phyloP scores from a whole-genome alignment of 2,113 vertebrate genomes.

The Asarcornis scutulata region DNA sequence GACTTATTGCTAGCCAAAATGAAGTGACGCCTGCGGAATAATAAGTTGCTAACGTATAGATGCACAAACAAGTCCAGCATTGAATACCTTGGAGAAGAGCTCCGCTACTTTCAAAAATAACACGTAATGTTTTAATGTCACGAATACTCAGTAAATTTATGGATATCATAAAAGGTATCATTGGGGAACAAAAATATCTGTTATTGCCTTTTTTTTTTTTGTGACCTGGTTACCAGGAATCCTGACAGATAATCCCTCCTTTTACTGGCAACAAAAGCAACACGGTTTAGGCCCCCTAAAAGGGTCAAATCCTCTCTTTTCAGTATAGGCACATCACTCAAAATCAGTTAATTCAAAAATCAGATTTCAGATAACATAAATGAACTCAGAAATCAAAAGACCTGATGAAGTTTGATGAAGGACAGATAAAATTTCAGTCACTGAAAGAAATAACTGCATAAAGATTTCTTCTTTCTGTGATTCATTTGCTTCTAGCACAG shows the following conservation, averaged over 20 bases:
- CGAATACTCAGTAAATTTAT: neutral
- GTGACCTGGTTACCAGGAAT: neutral
- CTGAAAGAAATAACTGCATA: neutral
- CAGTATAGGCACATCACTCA: neutral
- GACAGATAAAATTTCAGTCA: neutral
- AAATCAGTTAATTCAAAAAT: neutral
- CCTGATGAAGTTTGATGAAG: neutral
- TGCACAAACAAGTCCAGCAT: conserved; percentile 13
- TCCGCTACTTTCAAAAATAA: neutral
- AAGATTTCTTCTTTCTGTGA: neutral
- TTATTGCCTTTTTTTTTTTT: neutral
- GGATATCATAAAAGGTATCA: neutral
- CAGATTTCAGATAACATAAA: conserved; percentile 26
- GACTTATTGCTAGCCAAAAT: conserved; percentile 72
- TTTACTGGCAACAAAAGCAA: neutral
- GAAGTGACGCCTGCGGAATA: conserved; percentile 65
- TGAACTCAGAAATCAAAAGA: neutral
- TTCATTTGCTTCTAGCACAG: neutral
- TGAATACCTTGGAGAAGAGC: neutral
- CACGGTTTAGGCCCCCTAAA: neutral
- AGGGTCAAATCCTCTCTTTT: neutral
- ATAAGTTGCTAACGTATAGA: conserved; percentile 13
- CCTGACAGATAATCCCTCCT: neutral
- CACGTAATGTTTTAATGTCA: neutral
- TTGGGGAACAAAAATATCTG: neutral